Evolutionary conservation across 2,888 invertebrate genomes (phyloP).

Genomic region (Clanis bilineata): DNA sequence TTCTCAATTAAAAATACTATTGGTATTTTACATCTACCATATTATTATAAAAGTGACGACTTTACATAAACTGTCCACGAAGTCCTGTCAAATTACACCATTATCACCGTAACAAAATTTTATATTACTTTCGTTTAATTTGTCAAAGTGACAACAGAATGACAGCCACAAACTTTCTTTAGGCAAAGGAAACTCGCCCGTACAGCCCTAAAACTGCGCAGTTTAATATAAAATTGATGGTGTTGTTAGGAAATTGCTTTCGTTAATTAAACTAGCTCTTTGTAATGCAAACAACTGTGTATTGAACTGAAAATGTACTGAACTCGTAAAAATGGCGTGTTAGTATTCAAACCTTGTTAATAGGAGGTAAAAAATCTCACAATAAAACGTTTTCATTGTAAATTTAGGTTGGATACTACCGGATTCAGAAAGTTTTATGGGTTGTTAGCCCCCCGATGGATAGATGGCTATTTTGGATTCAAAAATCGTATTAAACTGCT

Average conservation of each 20-base stretch:
- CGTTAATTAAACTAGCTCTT: not conserved
- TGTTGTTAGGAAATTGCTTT: constrained; percentile 1
- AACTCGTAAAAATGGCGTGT: not conserved
- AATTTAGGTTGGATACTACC: not conserved
- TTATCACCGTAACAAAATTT: not conserved
- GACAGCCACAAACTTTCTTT: not conserved
- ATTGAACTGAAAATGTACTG: not conserved
- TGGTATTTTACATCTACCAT: not conserved
- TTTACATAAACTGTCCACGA: not conserved
- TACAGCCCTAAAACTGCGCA: not conserved
- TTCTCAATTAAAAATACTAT: not conserved
- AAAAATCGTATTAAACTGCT: no score
- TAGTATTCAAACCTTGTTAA: constrained; percentile 1
- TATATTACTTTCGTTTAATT: not conserved
- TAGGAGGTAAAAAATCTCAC: not conserved
- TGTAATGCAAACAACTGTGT: constrained; percentile 6
- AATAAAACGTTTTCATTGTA: constrained; percentile 6
- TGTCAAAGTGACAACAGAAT: constrained; percentile 8
- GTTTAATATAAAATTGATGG: not conserved
- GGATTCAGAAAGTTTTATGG: not conserved
- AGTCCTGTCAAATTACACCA: constrained; percentile 7
- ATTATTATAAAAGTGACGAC: not conserved
- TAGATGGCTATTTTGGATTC: no score
- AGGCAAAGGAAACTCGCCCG: constrained; percentile 6
- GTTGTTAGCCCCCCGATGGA: not conserved